Evolutionary conservation across 1,140 invertebrate genomes (phyloP).

Genomic region (Eulimnadia texana): DNA sequence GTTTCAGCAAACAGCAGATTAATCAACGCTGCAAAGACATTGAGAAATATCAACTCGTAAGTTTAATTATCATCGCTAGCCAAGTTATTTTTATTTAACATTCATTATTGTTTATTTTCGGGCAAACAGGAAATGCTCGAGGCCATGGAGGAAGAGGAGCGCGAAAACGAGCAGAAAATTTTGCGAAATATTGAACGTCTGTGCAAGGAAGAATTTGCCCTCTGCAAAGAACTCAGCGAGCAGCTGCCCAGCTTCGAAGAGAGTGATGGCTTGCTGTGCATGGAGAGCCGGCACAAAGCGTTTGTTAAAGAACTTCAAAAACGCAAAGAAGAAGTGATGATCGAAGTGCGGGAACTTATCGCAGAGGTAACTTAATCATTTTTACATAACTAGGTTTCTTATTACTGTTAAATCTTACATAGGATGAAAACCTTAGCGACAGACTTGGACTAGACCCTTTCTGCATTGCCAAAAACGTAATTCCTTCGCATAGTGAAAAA

Average conservation of each 20-base stretch:
- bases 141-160: slow-evolving; percentile 10
- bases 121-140: slow-evolving; percentile 8
- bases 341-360: background rate
- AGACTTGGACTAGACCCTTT: background rate
- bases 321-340: slow-evolving; percentile 2
- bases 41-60: background rate
- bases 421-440: background rate
- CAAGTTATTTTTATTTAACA: background rate
- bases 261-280: background rate
- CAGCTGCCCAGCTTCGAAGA: background rate
- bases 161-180: slow-evolving; percentile 1
- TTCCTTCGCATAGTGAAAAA: background rate
- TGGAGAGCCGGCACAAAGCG: background rate
- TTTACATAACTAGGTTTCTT: background rate
- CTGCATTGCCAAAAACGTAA: background rate
- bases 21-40: background rate
- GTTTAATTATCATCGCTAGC: background rate
- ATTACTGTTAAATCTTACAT: background rate
- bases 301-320: background rate
- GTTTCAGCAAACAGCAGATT: background rate
- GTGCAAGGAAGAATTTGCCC: background rate
- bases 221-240: background rate
- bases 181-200: background rate
- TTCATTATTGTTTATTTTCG: too few species aligned
- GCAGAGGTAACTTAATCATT: background rate